phyloP scores from a whole-genome alignment of 2,797 vertebrate species.

The Leucoraja ocellata region DNA sequence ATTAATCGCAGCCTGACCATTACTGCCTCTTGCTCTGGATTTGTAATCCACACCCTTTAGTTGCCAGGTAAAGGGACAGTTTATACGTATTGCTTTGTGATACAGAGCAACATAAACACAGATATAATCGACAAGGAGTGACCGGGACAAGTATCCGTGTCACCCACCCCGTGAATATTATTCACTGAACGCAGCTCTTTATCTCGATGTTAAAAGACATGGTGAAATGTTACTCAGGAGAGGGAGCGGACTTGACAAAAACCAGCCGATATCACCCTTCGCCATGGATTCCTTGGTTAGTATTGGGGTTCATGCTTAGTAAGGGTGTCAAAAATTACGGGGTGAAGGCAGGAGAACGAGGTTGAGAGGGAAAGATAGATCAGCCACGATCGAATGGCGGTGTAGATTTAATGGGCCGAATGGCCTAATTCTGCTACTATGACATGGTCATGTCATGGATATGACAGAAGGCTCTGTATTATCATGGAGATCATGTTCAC shows the following conservation, averaged over 20 bases:
- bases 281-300: neutral
- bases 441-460: neutral
- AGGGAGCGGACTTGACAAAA: neutral
- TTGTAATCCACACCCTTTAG: neutral
- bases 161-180: neutral
- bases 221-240: neutral
- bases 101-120: neutral
- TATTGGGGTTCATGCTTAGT: too few species aligned
- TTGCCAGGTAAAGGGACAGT: neutral
- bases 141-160: neutral
- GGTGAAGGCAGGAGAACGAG: too few species aligned
- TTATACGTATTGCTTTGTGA: neutral
- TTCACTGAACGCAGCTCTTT: neutral
- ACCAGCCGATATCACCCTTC: neutral
- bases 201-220: neutral
- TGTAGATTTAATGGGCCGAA: too few species aligned
- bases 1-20: slow-evolving; percentile 18
- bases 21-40: neutral
- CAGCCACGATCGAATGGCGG: too few species aligned
- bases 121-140: neutral
- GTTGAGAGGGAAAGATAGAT: too few species aligned
- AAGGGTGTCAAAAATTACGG: too few species aligned
- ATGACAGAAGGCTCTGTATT: neutral
- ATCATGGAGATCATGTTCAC: neutral
- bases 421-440: too few species aligned